phyloP scores from a whole-genome alignment of 2,888 invertebrate genomes.

The Serripes groenlandicus region DNA sequence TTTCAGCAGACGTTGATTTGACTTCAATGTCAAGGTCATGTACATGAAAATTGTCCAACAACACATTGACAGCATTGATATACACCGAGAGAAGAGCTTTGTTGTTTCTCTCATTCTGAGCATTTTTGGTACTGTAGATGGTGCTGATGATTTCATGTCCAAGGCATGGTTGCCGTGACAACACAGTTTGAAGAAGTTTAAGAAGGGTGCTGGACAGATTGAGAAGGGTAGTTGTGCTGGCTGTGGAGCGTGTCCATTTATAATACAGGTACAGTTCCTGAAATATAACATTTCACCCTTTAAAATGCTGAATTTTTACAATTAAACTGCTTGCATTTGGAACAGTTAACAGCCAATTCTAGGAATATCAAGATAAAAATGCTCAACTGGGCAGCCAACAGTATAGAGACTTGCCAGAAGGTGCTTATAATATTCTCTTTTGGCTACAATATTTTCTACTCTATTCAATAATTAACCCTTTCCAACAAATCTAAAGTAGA shows the following conservation, averaged over 20 bases:
- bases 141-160: slow-evolving; percentile 70
- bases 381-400: too few relatives aligned
- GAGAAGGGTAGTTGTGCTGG: slow-evolving; percentile 33
- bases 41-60: slow-evolving; percentile 69
- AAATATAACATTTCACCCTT: slow-evolving; percentile 32
- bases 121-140: slow-evolving; percentile 49
- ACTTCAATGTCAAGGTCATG: slow-evolving; percentile 52
- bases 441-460: too few relatives aligned
- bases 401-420: too few relatives aligned
- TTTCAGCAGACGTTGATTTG: slow-evolving; percentile 42
- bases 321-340: too few relatives aligned
- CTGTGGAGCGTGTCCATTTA: slow-evolving; percentile 53
- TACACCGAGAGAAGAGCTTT: slow-evolving; percentile 75
- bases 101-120: slow-evolving; percentile 66
- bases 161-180: slow-evolving; percentile 70
- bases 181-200: slow-evolving; percentile 64
- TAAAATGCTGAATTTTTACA: background rate
- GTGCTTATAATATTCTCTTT: too few relatives aligned
- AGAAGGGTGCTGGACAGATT: slow-evolving; percentile 64
- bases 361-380: too few relatives aligned
- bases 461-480: too few relatives aligned
- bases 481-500: too few relatives aligned
- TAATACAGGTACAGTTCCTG: slow-evolving; percentile 81
- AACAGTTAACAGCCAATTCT: too few relatives aligned
- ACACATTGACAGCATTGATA: slow-evolving; percentile 70